These are phyloP conservation scores for Cygnus atratus DNA, from an alignment of 2,113 vertebrate species.

Conservation along the genomic window DNA sequence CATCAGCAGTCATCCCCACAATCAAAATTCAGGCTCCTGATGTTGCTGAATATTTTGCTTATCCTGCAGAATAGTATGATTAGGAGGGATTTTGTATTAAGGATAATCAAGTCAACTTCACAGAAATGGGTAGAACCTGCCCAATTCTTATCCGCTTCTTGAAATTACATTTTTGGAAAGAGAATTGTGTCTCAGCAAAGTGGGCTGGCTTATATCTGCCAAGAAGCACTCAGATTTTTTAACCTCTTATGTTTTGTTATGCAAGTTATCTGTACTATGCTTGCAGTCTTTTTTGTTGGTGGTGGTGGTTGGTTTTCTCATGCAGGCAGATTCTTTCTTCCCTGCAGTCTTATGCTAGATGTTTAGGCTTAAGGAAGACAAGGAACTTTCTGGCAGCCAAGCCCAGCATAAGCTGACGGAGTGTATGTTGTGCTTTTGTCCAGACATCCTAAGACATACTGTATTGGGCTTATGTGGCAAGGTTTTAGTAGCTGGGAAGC, in stretches of 20 bases:
- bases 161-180: neutral
- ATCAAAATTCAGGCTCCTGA: neutral
- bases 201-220: neutral
- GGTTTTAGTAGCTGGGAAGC: no score
- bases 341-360: neutral
- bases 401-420: neutral
- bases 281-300: neutral
- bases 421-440: neutral
- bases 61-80: neutral
- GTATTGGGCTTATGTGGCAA: no score
- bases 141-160: neutral
- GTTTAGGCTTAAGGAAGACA: neutral
- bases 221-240: constrained; percentile 14
- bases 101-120: neutral
- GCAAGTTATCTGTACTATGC: neutral
- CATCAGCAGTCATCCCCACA: neutral
- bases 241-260: neutral
- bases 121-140: neutral
- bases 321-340: neutral
- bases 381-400: neutral
- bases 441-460: neutral
- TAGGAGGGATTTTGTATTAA: neutral
- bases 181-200: neutral
- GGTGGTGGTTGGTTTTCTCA: neutral
- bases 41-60: neutral